Percentiles rank a stretch among this genome's conserved stretches.
Conservation (phyloP, 2,113 vertebrate genomes). For the Peromyscus californicus region DNA sequence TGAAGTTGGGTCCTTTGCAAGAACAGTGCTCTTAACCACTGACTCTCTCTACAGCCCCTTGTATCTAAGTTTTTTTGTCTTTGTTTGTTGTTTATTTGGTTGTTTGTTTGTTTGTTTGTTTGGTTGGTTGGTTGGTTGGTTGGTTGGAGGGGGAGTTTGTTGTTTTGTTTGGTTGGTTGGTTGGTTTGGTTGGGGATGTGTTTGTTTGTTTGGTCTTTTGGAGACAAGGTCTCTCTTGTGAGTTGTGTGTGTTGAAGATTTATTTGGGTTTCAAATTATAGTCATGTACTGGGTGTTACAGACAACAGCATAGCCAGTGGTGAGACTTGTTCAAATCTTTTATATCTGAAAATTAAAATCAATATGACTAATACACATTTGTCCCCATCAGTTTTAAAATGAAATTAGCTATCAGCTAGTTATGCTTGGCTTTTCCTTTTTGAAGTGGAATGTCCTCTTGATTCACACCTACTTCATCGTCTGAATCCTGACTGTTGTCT, state of each 20-base stretch:
- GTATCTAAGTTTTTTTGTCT: background rate
- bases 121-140: background rate
- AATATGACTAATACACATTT: slow-evolving; percentile 75
- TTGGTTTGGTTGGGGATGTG: background rate
- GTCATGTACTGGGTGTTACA: slow-evolving; percentile 61
- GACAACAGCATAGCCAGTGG: slow-evolving; percentile 57
- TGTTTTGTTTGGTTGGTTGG: background rate
- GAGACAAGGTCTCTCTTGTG: background rate
- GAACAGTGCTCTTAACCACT: background rate
- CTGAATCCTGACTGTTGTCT: slow-evolving; percentile 91
- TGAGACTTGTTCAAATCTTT: slow-evolving; percentile 71
- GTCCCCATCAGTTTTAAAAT: slow-evolving; percentile 71
- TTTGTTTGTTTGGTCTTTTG: background rate
- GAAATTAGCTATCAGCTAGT: slow-evolving; percentile 29
- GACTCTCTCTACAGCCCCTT: background rate
- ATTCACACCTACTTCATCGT: slow-evolving; percentile 89
- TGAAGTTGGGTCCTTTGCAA: background rate
- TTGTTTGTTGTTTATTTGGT: background rate
- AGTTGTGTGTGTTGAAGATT: slow-evolving; percentile 79
- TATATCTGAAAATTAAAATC: slow-evolving; percentile 79
- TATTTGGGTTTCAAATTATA: slow-evolving; percentile 80
- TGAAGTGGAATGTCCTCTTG: slow-evolving; percentile 83
- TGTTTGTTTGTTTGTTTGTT: background rate
- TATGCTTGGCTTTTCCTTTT: slow-evolving; percentile 80
- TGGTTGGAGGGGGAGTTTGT: no score